Conservation (phyloP, 2,797 vertebrate species). For the Platyrinchus mystaceus region DNA sequence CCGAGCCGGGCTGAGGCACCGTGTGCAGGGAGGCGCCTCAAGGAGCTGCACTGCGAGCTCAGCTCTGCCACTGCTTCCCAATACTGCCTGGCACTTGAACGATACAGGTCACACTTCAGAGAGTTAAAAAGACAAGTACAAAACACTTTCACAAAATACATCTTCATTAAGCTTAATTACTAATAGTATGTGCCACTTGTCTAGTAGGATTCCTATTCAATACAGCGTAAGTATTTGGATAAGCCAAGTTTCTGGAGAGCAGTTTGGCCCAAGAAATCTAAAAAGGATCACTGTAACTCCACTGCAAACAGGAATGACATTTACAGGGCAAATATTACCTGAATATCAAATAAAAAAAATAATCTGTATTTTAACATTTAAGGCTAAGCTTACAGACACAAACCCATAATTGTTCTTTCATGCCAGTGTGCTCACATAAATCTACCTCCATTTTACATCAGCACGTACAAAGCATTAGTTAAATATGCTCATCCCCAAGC, state of each 20-base stretch:
- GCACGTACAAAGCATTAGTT: background rate
- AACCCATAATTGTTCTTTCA: background rate
- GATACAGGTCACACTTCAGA: background rate
- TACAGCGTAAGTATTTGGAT: background rate
- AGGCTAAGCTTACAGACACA: background rate
- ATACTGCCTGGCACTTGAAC: background rate
- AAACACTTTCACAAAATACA: background rate
- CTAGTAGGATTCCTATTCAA: background rate
- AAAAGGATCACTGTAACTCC: background rate
- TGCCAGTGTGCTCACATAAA: background rate
- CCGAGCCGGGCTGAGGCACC: background rate
- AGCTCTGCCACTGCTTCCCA: background rate
- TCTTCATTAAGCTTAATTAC: background rate
- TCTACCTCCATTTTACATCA: background rate
- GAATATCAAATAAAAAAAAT: background rate
- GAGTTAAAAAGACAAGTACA: background rate
- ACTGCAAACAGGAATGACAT: conserved; percentile 16
- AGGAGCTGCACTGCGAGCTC: background rate
- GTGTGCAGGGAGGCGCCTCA: background rate
- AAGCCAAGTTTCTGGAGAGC: background rate
- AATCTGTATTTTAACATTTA: conserved; percentile 7
- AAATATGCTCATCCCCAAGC: background rate
- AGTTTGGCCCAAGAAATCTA: background rate
- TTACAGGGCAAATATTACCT: conserved; percentile 21
- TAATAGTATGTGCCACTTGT: background rate